phyloP scores from a whole-genome alignment of 1,140 invertebrate species.

The Atta cephalotes region DNA sequence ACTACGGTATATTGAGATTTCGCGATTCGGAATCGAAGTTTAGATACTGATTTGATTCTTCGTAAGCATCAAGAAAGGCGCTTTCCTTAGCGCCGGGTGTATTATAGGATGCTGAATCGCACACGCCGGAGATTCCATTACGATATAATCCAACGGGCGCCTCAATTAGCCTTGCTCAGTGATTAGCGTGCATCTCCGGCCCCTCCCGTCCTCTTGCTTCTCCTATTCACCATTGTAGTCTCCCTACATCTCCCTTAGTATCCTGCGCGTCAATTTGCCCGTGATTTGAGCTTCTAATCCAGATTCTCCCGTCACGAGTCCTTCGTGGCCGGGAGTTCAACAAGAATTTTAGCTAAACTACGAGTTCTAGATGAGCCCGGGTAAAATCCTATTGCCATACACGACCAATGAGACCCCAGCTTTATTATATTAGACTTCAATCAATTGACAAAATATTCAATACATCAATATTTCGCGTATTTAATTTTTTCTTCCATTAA shows the following conservation, averaged over 20 bases:
- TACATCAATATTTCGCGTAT: neutral
- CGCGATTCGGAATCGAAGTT: neutral
- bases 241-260: conserved; percentile 58
- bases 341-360: conserved; percentile 32
- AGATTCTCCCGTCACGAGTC: conserved; percentile 53
- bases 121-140: conserved; percentile 80
- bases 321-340: conserved; percentile 16
- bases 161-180: conserved; percentile 83
- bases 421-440: neutral
- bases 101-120: conserved; percentile 57
- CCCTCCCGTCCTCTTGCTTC: conserved; percentile 51
- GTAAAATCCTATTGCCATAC: neutral
- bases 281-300: conserved; percentile 67
- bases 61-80: neutral
- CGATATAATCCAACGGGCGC: conserved; percentile 82
- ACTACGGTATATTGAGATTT: neutral
- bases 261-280: conserved; percentile 80
- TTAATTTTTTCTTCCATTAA: neutral
- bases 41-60: neutral
- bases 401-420: neutral
- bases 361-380: conserved; percentile 13
- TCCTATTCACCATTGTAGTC: conserved; percentile 49
- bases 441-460: neutral
- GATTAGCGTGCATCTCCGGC: conserved; percentile 77
- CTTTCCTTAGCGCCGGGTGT: conserved; percentile 30